These are phyloP conservation scores for Pluvialis apricaria DNA, from an alignment of 2,113 vertebrate species.

Conservation along the genomic window DNA sequence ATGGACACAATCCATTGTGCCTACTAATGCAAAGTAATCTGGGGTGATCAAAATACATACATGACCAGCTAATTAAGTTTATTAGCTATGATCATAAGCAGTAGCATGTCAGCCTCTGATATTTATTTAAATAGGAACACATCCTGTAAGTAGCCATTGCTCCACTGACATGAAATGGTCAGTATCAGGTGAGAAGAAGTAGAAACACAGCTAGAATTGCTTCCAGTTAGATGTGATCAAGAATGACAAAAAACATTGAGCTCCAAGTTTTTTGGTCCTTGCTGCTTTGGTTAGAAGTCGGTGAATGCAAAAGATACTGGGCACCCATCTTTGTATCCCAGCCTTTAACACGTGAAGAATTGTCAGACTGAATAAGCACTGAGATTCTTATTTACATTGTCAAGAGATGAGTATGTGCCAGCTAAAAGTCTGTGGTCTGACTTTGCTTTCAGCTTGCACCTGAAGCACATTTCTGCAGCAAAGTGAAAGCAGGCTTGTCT, in stretches of 20 bases:
- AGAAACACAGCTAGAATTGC: not conserved
- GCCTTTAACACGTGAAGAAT: not conserved
- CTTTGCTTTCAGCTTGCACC: not conserved
- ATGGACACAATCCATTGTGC: not conserved
- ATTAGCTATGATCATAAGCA: not conserved
- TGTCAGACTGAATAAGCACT: not conserved
- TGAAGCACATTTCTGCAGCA: not conserved
- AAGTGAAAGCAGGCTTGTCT: not conserved
- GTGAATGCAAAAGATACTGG: not conserved
- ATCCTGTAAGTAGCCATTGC: not conserved
- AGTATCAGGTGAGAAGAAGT: not conserved
- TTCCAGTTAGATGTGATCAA: not conserved
- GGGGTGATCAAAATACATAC: not conserved
- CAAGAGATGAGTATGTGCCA: not conserved
- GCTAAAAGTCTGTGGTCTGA: not conserved
- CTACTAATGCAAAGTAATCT: not conserved
- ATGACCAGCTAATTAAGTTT: not conserved
- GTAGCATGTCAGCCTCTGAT: not conserved
- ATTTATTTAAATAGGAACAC: not conserved
- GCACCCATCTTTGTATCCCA: not conserved
- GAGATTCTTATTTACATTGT: not conserved
- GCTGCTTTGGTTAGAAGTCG: not conserved
- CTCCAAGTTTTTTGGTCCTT: not conserved
- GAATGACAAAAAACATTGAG: not conserved
- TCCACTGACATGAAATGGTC: not conserved